Conservation (phyloP, 1,140 invertebrate species). For the Sinella curviseta region DNA sequence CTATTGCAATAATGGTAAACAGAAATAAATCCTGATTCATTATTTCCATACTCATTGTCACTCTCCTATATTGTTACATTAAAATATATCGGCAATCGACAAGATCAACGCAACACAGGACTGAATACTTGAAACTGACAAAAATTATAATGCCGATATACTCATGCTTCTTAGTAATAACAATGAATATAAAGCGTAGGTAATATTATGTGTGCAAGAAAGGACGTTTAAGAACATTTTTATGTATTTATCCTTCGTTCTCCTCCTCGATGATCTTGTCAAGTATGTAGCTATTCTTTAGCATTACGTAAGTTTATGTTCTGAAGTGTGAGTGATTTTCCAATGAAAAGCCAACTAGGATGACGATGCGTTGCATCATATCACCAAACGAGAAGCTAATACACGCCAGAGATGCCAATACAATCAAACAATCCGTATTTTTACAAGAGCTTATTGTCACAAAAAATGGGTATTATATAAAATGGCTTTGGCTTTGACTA, state of each 20-base stretch:
- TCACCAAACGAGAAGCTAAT: neutral
- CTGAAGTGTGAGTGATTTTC: neutral
- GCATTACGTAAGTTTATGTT: neutral
- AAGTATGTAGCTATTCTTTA: conserved; percentile 19
- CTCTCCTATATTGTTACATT: neutral
- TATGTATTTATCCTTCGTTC: neutral
- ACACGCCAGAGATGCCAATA: neutral
- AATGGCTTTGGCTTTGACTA: neutral
- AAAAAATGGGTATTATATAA: neutral
- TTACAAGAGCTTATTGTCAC: neutral
- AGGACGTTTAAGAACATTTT: neutral
- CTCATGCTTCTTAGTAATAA: too few relatives aligned
- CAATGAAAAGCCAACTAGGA: neutral
- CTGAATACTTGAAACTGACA: too few relatives aligned
- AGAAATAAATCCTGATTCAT: conserved; percentile 5
- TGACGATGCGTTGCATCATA: conserved; percentile 6
- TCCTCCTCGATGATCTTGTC: neutral
- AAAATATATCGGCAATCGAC: neutral
- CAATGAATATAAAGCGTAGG: too few relatives aligned
- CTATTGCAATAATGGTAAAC: neutral
- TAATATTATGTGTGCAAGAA: too few relatives aligned
- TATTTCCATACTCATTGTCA: conserved; percentile 4
- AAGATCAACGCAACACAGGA: neutral
- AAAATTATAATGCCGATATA: too few relatives aligned
- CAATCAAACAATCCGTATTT: neutral